Percentiles rank a stretch among this genome's conserved stretches.
These are phyloP conservation scores for Ditula angustiorana DNA, from an alignment of 2,888 invertebrate genomes.

Conservation along the genomic window DNA sequence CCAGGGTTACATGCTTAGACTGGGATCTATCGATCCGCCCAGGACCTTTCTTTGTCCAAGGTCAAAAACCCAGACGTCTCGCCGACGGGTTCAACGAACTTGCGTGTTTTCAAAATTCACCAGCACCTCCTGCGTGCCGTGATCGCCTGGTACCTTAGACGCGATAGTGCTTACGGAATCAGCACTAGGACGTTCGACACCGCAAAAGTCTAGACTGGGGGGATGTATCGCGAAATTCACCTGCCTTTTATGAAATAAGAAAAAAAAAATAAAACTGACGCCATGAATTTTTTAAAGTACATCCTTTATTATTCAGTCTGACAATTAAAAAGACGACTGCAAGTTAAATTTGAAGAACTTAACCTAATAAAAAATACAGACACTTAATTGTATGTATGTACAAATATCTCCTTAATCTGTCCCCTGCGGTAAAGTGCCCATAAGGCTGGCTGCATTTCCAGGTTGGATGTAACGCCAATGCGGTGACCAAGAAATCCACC, in stretches of 20 bases:
- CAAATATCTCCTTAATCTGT: too few relatives aligned
- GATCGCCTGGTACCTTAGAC: constrained; percentile 31
- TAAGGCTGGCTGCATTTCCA: too few relatives aligned
- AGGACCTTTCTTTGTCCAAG: constrained; percentile 37
- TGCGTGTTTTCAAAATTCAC: constrained; percentile 33
- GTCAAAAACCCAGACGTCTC: constrained; percentile 40
- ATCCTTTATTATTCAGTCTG: too few relatives aligned
- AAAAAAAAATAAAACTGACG: too few relatives aligned
- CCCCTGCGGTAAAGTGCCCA: too few relatives aligned
- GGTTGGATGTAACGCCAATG: too few relatives aligned
- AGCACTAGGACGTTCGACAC: constrained; percentile 20
- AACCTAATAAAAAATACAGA: too few relatives aligned
- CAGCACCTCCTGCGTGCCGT: constrained; percentile 5
- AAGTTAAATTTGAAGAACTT: too few relatives aligned
- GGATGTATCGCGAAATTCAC: background rate
- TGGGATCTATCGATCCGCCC: constrained; percentile 26
- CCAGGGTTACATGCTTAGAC: constrained; percentile 14
- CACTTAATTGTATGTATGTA: too few relatives aligned
- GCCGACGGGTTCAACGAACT: constrained; percentile 22
- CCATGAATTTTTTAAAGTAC: too few relatives aligned
- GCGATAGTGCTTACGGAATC: constrained; percentile 24
- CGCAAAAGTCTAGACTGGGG: constrained; percentile 19
- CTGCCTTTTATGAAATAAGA: background rate
- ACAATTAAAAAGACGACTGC: too few relatives aligned
- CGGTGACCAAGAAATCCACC: too few relatives aligned